Conservation (phyloP, 2,888 invertebrate genomes). For the Macaria notata region DNA sequence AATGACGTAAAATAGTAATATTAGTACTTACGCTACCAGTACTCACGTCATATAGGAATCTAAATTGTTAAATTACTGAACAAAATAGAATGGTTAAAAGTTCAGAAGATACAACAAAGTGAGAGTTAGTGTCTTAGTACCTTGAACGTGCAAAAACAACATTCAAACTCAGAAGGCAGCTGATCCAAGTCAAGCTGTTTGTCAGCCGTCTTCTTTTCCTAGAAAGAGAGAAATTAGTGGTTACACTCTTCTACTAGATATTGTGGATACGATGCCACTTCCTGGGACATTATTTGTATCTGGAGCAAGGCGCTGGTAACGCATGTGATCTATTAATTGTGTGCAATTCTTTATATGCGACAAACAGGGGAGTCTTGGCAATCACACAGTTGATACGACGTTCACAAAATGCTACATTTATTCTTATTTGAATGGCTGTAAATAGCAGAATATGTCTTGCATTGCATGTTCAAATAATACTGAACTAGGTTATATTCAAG, state of each 20-base stretch:
- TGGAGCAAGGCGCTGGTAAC: neutral
- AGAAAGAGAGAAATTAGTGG: constrained; percentile 75
- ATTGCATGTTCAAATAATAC: too few species aligned
- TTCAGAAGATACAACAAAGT: constrained; percentile 7
- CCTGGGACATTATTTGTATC: constrained; percentile 1
- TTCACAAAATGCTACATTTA: constrained; percentile 9
- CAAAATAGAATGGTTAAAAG: constrained; percentile 7
- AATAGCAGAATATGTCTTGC: neutral
- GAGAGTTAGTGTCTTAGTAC: constrained; percentile 83
- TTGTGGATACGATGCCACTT: constrained; percentile 5
- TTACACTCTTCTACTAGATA: constrained; percentile 30
- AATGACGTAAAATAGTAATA: too few species aligned
- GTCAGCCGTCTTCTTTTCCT: constrained; percentile 87
- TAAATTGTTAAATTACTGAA: constrained; percentile 8
- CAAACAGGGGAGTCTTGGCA: too few species aligned
- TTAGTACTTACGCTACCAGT: too few species aligned
- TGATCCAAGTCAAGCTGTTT: constrained; percentile 91
- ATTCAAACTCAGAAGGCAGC: constrained; percentile 97
- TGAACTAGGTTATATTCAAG: too few species aligned
- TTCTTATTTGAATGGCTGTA: neutral
- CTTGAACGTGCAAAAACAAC: constrained; percentile 98
- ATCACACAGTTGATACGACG: neutral
- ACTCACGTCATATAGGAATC: too few species aligned
- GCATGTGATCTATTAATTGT: neutral
- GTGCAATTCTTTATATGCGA: neutral